Conservation (phyloP, 92 coral and sea anemone genomes). For the Zoanthus solanderi region DNA sequence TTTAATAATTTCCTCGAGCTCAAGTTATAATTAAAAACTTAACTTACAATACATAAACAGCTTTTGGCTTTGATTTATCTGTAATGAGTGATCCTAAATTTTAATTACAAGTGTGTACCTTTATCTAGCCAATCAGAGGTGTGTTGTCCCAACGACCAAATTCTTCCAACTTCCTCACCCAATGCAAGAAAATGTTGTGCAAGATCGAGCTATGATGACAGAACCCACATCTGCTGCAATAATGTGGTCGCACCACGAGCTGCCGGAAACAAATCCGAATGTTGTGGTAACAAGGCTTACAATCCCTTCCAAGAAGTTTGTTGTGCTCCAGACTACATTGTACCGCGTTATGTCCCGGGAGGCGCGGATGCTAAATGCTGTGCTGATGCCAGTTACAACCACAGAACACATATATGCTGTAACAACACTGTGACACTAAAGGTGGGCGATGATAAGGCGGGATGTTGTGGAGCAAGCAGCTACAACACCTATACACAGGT, state of each 20-base stretch:
- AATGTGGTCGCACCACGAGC: slow-evolving; percentile 31
- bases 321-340: slow-evolving; percentile 52
- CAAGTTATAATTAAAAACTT: too few relatives aligned
- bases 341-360: slow-evolving; percentile 46
- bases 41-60: not conserved
- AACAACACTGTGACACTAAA: slow-evolving; percentile 24
- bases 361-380: slow-evolving; percentile 53
- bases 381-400: slow-evolving; percentile 45
- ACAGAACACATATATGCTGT: slow-evolving; percentile 51
- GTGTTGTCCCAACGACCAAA: slow-evolving; percentile 43
- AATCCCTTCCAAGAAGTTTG: slow-evolving; percentile 37
- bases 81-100: not conserved
- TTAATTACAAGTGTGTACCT: not conserved
- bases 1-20: too few relatives aligned
- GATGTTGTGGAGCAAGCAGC: slow-evolving; percentile 46
- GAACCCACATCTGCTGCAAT: slow-evolving; percentile 54
- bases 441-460: slow-evolving; percentile 43
- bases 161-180: not conserved
- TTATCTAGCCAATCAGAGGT: slow-evolving; percentile 34
- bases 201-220: slow-evolving; percentile 41
- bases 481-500: slow-evolving; percentile 53
- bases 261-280: slow-evolving; percentile 32
- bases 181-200: slow-evolving; percentile 43
- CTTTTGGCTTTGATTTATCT: too few relatives aligned
- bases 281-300: slow-evolving; percentile 46